Evolutionary conservation across 2,113 vertebrate species (phyloP).

Genomic region (Tragulus kanchil): DNA sequence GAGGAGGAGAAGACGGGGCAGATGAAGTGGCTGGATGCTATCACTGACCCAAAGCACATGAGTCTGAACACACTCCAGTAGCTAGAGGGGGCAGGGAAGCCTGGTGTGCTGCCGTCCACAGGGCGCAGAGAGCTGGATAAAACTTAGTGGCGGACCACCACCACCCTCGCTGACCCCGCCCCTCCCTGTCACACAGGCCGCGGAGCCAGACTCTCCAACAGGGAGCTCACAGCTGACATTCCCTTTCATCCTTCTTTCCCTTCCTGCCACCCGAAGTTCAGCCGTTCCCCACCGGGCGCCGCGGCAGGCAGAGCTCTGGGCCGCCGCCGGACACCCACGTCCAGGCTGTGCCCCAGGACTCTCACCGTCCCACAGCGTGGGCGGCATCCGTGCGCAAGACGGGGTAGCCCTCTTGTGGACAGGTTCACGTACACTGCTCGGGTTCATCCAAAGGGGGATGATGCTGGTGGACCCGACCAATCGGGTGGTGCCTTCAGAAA

Average conservation of each 20-base stretch:
- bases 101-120: neutral
- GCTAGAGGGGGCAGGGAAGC: neutral
- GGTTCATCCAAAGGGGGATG: no score
- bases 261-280: neutral
- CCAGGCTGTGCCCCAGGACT: neutral
- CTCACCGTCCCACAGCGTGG: no score
- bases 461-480: no score
- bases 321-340: rapidly evolving
- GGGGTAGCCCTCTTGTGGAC: no score
- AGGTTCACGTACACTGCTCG: no score
- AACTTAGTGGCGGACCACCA: rapidly evolving
- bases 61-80: neutral
- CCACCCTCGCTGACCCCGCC: no score
- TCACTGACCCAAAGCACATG: neutral
- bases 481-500: no score
- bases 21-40: neutral
- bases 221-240: neutral
- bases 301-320: no score
- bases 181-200: no score
- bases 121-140: neutral
- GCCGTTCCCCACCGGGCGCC: neutral
- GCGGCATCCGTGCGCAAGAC: no score
- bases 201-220: neutral
- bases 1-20: neutral
- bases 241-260: neutral